Conservation (phyloP, 2,888 invertebrate species). For the Meliscaeva auricollis region DNA sequence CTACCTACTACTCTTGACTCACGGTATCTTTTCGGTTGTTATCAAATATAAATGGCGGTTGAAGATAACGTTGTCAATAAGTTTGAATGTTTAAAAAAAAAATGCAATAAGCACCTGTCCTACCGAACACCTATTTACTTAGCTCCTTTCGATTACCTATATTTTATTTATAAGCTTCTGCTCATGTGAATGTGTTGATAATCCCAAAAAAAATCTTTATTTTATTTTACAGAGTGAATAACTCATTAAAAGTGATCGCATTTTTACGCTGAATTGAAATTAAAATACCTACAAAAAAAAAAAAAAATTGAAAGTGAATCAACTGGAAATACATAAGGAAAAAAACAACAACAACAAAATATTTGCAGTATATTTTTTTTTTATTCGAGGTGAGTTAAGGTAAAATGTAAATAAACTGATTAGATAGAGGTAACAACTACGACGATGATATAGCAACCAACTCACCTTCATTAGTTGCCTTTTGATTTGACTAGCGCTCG, state of each 20-base stretch:
- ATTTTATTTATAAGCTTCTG: not conserved
- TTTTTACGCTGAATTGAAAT: slow-evolving; percentile 14
- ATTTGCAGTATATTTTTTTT: slow-evolving; percentile 23
- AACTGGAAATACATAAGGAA: slow-evolving; percentile 16
- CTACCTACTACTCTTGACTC: not conserved
- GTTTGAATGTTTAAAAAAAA: slow-evolving; percentile 16
- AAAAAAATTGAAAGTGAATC: slow-evolving; percentile 36
- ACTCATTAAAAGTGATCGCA: slow-evolving; percentile 46
- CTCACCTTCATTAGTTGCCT: slow-evolving; percentile 57
- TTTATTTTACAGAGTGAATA: slow-evolving; percentile 53
- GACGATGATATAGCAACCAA: slow-evolving; percentile 14
- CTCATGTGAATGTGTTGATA: slow-evolving; percentile 47
- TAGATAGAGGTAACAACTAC: slow-evolving; percentile 42
- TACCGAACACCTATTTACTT: not conserved
- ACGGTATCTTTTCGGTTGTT: slow-evolving; percentile 29
- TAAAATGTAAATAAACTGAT: slow-evolving; percentile 53
- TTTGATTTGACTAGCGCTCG: not conserved
- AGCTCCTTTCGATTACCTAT: not conserved
- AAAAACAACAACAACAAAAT: slow-evolving; percentile 28
- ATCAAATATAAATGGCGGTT: slow-evolving; percentile 38
- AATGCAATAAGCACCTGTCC: too few relatives aligned
- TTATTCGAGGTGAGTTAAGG: slow-evolving; percentile 62
- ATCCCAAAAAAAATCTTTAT: slow-evolving; percentile 1
- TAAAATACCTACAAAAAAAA: not conserved
- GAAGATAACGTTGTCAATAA: slow-evolving; percentile 10